Evolutionary conservation across 1,140 invertebrate species (phyloP), one percentile per base, ranked within the genome.

Genomic region (Paramacrobiotus metropolitanus): DNA sequence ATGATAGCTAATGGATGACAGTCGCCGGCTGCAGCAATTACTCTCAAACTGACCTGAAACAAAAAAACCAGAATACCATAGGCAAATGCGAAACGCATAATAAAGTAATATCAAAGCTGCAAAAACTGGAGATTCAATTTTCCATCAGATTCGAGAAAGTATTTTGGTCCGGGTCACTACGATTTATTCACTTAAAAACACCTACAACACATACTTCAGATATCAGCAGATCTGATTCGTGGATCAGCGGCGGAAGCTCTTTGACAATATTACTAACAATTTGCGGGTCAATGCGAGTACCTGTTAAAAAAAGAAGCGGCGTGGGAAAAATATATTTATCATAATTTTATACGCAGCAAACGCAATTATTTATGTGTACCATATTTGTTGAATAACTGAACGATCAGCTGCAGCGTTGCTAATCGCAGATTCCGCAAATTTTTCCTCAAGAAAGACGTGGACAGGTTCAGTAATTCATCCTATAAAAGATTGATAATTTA

Each of bases 341-440:
- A n/a, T n/a, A n/a, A n/a, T n/a, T n/a, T n/a, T n/a, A n/a, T n/a
- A n/a, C n/a, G n/a, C n/a, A n/a, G n/a, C n/a, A n/a, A n/a, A n/a
- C n/a, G n/a, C n/a, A n/a, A n/a, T n/a, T n/a, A n/a, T n/a, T n/a
- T 44, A 45, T 44, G 66, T 62, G 77, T 76, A 66, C 81, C 82
- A 70, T 91, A 92, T 70, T 88, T 87, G 62, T 82, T 82, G 15
- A 90, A 82, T 30, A 97, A 75, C 20, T 87, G 89, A 69, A 95
- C 89, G 4, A 98, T 74, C 60, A 97, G 78, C 40, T 84, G 82
- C 2, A 98, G 73, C 0, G 93, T 94, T 59, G 83, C 83, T 2
- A 98, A 73, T 75, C 96, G 94, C 21, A 98, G 73, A 28, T 90
- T 87, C 65, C 94, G 78, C 71, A 97, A 91, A 76, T 98, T 98